These are phyloP conservation scores for Glandiceps talaboti DNA, from an alignment of 53 echinoderm and acorn worm species.

Conservation along the genomic window DNA sequence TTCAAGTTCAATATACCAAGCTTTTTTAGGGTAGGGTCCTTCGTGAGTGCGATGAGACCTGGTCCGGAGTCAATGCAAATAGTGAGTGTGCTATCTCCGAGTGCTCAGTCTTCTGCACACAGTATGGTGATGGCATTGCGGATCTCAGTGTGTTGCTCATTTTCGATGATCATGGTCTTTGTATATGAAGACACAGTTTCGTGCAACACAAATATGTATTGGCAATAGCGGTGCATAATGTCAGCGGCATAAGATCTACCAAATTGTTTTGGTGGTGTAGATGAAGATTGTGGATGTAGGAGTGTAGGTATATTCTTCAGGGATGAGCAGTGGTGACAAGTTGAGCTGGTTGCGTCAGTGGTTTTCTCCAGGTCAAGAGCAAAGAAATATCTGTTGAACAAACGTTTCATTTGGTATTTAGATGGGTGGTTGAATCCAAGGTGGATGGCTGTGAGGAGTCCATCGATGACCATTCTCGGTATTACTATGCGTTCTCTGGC, in stretches of 20 bases:
- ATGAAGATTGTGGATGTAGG: neutral
- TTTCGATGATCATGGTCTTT: neutral
- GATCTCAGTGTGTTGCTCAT: neutral
- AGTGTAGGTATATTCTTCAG: neutral
- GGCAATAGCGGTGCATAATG: neutral
- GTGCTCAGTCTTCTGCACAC: neutral
- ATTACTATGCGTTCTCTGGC: slow-evolving; percentile 1
- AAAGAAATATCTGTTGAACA: neutral
- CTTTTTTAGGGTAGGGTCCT: no score
- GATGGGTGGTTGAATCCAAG: slow-evolving; percentile 3
- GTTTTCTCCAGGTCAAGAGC: neutral
- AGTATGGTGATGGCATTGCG: neutral
- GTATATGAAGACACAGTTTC: neutral
- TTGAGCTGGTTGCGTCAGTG: neutral
- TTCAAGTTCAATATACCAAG: no score
- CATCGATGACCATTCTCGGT: slow-evolving; percentile 1
- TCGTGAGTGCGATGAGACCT: no score
- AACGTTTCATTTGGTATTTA: slow-evolving; percentile 3
- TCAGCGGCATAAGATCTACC: neutral
- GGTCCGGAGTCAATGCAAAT: no score
- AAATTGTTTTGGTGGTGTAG: neutral
- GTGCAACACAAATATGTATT: neutral
- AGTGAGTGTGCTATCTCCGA: no score
- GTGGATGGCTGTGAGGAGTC: slow-evolving; percentile 1
- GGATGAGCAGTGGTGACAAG: slow-evolving; percentile 1